These are phyloP conservation scores for Coelogynopora nodosa DNA, from an alignment of 2,888 invertebrate genomes.

Conservation along the genomic window DNA sequence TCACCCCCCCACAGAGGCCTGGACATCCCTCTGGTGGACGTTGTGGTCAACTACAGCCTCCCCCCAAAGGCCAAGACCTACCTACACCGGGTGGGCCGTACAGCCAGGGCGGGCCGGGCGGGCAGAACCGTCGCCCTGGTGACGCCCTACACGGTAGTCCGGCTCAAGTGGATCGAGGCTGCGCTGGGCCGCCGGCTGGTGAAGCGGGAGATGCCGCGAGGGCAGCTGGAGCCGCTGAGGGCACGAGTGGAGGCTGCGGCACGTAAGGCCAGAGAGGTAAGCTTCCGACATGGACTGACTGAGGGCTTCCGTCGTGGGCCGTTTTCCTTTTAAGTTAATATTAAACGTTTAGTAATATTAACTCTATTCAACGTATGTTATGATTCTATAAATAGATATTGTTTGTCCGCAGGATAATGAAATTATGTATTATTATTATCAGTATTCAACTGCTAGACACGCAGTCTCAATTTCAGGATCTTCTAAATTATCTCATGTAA, in stretches of 20 bases:
- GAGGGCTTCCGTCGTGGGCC: no score
- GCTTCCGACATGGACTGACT: background rate
- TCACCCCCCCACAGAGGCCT: constrained; percentile 36
- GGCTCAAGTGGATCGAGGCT: background rate
- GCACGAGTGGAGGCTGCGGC: background rate
- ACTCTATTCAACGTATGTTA: no score
- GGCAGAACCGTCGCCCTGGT: constrained; percentile 5
- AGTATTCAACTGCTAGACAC: no score
- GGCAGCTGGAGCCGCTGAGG: background rate
- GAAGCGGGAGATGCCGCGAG: background rate
- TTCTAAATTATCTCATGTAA: no score
- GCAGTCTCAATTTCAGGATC: no score
- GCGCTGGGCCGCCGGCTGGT: background rate
- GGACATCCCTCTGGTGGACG: constrained; percentile 36
- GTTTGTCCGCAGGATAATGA: no score
- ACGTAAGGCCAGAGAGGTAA: background rate
- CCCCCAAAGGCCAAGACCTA: constrained; percentile 36
- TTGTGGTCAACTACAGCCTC: constrained; percentile 36
- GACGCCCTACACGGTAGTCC: constrained; percentile 22
- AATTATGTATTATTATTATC: no score
- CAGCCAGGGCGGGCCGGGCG: constrained; percentile 25
- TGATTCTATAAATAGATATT: no score
- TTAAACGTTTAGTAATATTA: no score
- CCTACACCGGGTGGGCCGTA: constrained; percentile 38
- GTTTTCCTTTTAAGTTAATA: no score